A percentile compares a stretch with the other conserved stretches of the same genome.
phyloP scores from a whole-genome alignment of 2,113 vertebrate genomes.

The Prionailurus bengalensis region DNA sequence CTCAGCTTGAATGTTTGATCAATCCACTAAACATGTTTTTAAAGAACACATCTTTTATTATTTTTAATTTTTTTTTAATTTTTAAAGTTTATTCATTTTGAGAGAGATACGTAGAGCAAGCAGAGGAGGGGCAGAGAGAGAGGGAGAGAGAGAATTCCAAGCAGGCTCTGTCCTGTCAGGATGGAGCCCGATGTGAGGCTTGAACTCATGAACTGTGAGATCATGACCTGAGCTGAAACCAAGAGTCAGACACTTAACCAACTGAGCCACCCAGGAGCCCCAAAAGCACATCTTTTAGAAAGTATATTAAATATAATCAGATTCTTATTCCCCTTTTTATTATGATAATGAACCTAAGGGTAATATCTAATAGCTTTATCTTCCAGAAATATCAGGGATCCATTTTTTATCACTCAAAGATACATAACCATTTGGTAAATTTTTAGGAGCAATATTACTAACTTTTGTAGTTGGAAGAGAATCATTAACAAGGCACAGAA shows the following conservation, averaged over 20 bases:
- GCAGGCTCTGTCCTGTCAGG: too few relatives aligned
- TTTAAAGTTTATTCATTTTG: too few relatives aligned
- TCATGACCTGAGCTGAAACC: too few relatives aligned
- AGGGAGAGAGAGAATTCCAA: too few relatives aligned
- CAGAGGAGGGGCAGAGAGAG: too few relatives aligned
- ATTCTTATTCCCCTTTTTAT: conserved; percentile 9
- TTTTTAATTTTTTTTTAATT: too few relatives aligned
- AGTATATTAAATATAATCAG: neutral
- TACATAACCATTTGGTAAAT: neutral
- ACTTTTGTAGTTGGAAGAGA: neutral
- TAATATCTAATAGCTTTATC: neutral
- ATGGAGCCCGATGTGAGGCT: too few relatives aligned
- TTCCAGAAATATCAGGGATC: neutral
- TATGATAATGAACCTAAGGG: neutral
- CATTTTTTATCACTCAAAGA: neutral
- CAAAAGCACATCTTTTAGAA: neutral
- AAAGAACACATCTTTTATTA: neutral
- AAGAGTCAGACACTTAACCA: too few relatives aligned
- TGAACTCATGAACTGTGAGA: too few relatives aligned
- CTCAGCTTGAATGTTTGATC: conserved; percentile 8
- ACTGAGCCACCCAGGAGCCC: too few relatives aligned
- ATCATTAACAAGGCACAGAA: neutral
- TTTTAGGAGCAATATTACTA: neutral
- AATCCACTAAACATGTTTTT: neutral
- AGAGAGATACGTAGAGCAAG: too few relatives aligned